These are phyloP conservation scores for Portevinia maculata DNA, from an alignment of 2,888 invertebrate genomes.

Conservation along the genomic window DNA sequence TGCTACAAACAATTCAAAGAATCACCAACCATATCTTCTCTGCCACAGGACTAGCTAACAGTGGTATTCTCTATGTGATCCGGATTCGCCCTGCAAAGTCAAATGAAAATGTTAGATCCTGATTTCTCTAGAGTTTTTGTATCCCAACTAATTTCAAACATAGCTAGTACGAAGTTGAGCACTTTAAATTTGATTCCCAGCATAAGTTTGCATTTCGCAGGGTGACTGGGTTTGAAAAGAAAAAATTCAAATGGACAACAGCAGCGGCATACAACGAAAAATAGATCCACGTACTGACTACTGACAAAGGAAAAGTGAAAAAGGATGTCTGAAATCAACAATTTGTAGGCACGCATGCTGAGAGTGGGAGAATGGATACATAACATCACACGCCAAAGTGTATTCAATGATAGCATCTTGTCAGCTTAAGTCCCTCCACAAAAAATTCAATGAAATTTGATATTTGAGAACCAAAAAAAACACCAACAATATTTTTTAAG, in stretches of 20 bases:
- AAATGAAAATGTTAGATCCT: constrained; percentile 62
- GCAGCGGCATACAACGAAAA: neutral
- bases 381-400: neutral
- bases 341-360: constrained; percentile 9
- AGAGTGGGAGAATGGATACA: neutral
- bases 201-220: constrained; percentile 13
- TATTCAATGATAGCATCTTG: neutral
- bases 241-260: constrained; percentile 5
- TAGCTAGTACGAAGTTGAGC: constrained; percentile 61
- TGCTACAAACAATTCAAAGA: constrained; percentile 16
- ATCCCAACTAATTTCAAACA: constrained; percentile 62
- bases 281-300: constrained; percentile 13
- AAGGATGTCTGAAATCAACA: constrained; percentile 44
- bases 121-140: constrained; percentile 66
- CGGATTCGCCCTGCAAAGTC: constrained; percentile 41
- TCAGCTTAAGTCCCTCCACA: constrained; percentile 1
- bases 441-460: neutral
- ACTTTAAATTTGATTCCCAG: constrained; percentile 61
- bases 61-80: neutral
- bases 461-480: constrained; percentile 7
- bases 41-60: neutral
- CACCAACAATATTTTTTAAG: neutral
- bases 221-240: neutral
- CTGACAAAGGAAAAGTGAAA: constrained; percentile 51
- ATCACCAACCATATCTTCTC: constrained; percentile 7